A percentile compares a stretch with the other conserved stretches of the same genome.
Conservation (phyloP, 1,140 invertebrate genomes). For the Galleria mellonella region DNA sequence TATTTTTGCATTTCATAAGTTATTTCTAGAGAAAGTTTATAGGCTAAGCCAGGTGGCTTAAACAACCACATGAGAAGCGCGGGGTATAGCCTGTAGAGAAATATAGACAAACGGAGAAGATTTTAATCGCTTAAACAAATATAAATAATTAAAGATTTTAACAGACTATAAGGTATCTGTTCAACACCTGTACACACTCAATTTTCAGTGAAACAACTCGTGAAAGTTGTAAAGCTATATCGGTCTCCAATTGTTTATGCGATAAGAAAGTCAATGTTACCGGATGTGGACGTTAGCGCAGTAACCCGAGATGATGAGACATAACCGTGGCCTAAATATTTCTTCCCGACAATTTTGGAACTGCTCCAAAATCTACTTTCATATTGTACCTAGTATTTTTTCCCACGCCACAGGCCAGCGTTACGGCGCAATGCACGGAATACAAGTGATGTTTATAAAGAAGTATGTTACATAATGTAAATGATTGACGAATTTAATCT, state of each 20-base stretch:
- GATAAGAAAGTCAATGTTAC: conserved; percentile 66
- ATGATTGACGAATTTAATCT: too few relatives aligned
- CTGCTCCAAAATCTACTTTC: conserved; percentile 53
- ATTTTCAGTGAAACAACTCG: neutral
- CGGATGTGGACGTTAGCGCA: conserved; percentile 48
- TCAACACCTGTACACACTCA: too few relatives aligned
- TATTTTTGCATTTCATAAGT: too few relatives aligned
- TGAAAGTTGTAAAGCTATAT: conserved; percentile 27
- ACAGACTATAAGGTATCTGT: too few relatives aligned
- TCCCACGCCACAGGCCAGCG: conserved; percentile 4
- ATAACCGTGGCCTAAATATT: conserved; percentile 65
- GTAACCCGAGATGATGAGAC: conserved; percentile 54
- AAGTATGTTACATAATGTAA: conserved; percentile 16
- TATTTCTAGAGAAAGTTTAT: too few relatives aligned
- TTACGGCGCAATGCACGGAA: neutral
- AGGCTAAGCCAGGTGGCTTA: too few relatives aligned
- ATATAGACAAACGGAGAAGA: too few relatives aligned
- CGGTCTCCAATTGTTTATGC: conserved; percentile 42
- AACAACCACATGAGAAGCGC: too few relatives aligned
- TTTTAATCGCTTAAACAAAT: too few relatives aligned
- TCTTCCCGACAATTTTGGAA: conserved; percentile 46
- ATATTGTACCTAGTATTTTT: conserved; percentile 34
- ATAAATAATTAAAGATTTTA: too few relatives aligned
- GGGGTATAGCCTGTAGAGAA: too few relatives aligned
- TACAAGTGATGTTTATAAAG: neutral